A percentile compares a stretch with the other conserved stretches of the same genome.
phyloP scores from a whole-genome alignment of 1,140 invertebrate genomes.

The Stenopsyche tienmushanensis region DNA sequence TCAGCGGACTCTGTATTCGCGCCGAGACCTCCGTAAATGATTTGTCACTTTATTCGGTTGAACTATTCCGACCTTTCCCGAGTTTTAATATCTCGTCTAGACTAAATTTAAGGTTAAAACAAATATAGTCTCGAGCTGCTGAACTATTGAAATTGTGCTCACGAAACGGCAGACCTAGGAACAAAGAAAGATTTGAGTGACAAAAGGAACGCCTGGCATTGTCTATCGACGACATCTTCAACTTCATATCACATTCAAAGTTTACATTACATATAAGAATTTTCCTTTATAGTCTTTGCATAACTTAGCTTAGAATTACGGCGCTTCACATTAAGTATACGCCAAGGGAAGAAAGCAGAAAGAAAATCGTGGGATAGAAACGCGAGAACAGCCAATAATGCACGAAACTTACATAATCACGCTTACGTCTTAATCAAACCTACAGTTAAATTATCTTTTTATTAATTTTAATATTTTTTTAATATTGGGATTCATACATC shows the following conservation, averaged over 20 bases:
- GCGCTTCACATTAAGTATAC: too few species aligned
- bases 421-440: too few species aligned
- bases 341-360: too few species aligned
- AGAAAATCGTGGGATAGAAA: too few species aligned
- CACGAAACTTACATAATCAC: too few species aligned
- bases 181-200: not conserved
- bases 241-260: too few species aligned
- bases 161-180: not conserved
- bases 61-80: not conserved
- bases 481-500: too few species aligned
- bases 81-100: constrained; percentile 1
- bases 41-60: not conserved
- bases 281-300: not conserved
- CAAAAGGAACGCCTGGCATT: not conserved
- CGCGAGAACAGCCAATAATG: too few species aligned
- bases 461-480: too few species aligned
- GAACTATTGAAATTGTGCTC: not conserved
- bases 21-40: not conserved
- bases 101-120: not conserved
- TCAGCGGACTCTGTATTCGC: not conserved
- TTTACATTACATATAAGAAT: too few species aligned
- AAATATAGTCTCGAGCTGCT: not conserved
- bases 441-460: too few species aligned
- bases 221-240: too few species aligned
- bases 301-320: not conserved